Conservation (phyloP, 2,113 vertebrate genomes). For the Psammodynastes pulverulentus region DNA sequence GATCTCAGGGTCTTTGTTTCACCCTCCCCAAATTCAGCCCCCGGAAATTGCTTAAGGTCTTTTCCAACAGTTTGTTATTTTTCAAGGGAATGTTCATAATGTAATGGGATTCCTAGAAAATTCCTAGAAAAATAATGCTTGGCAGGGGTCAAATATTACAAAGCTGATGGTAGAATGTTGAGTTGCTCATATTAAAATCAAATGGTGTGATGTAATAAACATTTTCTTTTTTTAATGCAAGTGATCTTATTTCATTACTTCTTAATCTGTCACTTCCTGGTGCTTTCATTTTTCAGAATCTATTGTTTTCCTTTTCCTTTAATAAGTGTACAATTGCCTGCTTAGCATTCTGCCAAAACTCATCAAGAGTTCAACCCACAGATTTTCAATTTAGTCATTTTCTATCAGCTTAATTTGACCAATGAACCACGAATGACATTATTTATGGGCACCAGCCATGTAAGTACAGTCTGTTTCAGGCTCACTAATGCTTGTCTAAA, state of each 20-base stretch:
- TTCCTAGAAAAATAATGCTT: not conserved
- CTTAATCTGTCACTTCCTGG: constrained; percentile 27
- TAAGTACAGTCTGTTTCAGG: constrained; percentile 37
- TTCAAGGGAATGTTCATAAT: not conserved
- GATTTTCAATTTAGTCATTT: constrained; percentile 60
- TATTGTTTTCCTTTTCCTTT: constrained; percentile 44
- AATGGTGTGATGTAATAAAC: constrained; percentile 12
- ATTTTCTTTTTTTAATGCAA: constrained; percentile 32
- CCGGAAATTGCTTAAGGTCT: not conserved
- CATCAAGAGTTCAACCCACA: constrained; percentile 48
- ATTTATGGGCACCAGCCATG: constrained; percentile 46
- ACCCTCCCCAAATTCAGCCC: not conserved
- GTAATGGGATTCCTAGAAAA: not conserved
- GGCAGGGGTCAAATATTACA: not conserved
- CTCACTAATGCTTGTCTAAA: constrained; percentile 38
- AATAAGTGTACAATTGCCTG: constrained; percentile 37
- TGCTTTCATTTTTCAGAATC: constrained; percentile 51
- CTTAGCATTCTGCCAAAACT: constrained; percentile 46
- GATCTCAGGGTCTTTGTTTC: not conserved
- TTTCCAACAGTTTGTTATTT: not conserved
- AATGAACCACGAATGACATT: constrained; percentile 53
- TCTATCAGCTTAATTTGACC: constrained; percentile 54
- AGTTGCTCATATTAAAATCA: not conserved
- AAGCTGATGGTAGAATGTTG: not conserved
- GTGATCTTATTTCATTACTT: constrained; percentile 37